Evolutionary conservation across 1,140 invertebrate genomes (phyloP).

Genomic region (Hestina assimilis): DNA sequence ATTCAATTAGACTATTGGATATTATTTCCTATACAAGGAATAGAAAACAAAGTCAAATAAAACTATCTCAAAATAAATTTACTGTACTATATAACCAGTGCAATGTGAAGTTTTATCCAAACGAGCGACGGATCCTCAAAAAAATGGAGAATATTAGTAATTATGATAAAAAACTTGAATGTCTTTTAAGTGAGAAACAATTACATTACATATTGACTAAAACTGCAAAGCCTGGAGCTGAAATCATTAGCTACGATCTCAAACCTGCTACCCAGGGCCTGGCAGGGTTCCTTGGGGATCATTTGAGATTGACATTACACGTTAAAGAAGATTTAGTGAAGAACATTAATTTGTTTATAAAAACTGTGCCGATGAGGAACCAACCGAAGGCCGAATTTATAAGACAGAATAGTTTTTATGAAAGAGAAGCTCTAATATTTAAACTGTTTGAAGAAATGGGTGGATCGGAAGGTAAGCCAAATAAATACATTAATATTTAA

Average conservation of each 20-base stretch:
- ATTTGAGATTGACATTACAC: constrained; percentile 37
- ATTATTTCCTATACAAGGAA: not conserved
- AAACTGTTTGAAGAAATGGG: constrained; percentile 44
- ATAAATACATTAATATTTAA: not conserved
- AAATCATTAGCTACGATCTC: constrained; percentile 33
- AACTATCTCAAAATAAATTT: not conserved
- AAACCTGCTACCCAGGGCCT: constrained; percentile 41
- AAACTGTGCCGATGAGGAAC: constrained; percentile 46
- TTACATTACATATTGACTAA: constrained; percentile 35
- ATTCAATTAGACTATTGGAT: not conserved
- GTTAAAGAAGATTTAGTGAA: constrained; percentile 24
- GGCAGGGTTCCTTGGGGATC: constrained; percentile 56
- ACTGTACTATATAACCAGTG: not conserved
- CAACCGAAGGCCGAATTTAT: constrained; percentile 55
- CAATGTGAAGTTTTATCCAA: not conserved
- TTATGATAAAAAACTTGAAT: constrained; percentile 11
- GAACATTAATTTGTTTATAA: constrained; percentile 50
- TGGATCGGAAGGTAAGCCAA: constrained; percentile 36
- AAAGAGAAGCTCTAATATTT: constrained; percentile 44
- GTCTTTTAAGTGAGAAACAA: constrained; percentile 44
- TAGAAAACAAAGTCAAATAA: not conserved
- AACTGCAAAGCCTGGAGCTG: constrained; percentile 21
- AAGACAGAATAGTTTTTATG: constrained; percentile 37
- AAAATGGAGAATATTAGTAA: constrained; percentile 9
- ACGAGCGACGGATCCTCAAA: not conserved